Evolutionary conservation across 1,140 invertebrate species (phyloP), one percentile per base, ranked within the genome.

Genomic region (Patella vulgata): DNA sequence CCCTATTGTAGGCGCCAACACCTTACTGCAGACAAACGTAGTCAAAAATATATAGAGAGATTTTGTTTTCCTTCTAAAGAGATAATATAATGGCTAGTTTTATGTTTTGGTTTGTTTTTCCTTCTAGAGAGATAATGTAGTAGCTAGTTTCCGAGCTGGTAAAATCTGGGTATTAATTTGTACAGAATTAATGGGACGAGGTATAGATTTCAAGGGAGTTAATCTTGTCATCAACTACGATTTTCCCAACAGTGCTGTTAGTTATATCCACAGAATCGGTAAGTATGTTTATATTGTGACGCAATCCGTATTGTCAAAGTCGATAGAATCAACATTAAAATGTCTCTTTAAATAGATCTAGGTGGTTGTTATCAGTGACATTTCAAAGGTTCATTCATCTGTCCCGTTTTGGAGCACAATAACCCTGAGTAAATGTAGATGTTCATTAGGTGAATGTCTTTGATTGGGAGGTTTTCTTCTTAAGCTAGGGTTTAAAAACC

Each of bases 171-270:
- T 99, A 47, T 86, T 99, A 23, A 94, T 99, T 66, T 98, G 96
- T 84, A 99, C 97, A 5, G 96, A 99, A 83, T 84, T 99, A 19
- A 92, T 99, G 93, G 93, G 93, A 9, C 89, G 97, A 71, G 97
- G 97, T 73, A 95, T 99, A 68, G 97, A 99, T 86, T 98, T 99
- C 78, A 95, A 96, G 81, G 95, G 93, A 12, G 94, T 99, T 25
- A 97, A 96, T 87, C 85, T 99, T 4, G 96, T 99, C 27, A 89
- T 99, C 59, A 99, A 99, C 86, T 99, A 97, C 82, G 97, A 99
- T 86, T 95, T 99, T 79, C 97, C 97, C 30, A 89, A 91, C 14
- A 92, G 91, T 39, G 90, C 92, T 43, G 92, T 98, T 60, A 92
- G 93, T 19, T 99, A 99, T 76, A 93, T 99, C 71, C 97, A 99